These are phyloP conservation scores for silkworm (Bombyx mori) DNA, from an alignment of 1,140 invertebrate genomes.

Conservation along the genomic window ASM3026992v2 NC_085111.1:13009001-13009500, in stretches of 20 bases:
- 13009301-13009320: slow-evolving; percentile 26
- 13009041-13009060: too few relatives aligned
- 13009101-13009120: too few relatives aligned
- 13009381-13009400: slow-evolving; percentile 65
- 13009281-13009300: slow-evolving; percentile 21
- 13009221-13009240: slow-evolving; percentile 54
- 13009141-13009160: too few relatives aligned
- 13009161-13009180: too few relatives aligned
- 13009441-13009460: slow-evolving; percentile 14
- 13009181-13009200: slow-evolving; percentile 4
- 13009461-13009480: slow-evolving; percentile 34
- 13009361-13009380: slow-evolving; percentile 61
- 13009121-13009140: too few relatives aligned
- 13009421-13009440: slow-evolving; percentile 33
- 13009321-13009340: slow-evolving; percentile 53
- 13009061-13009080: too few relatives aligned
- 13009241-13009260: slow-evolving; percentile 51
- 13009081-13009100: too few relatives aligned
- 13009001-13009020: too few relatives aligned
- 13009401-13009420: slow-evolving; percentile 58
- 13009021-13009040: too few relatives aligned
- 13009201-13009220: slow-evolving; percentile 50
- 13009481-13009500: slow-evolving; percentile 7
- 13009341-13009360: slow-evolving; percentile 65
- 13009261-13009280: slow-evolving; percentile 46